Base-by-base conservation (phyloP, 2,797 vertebrate genomes). In the Centropyge bicolor region DNA sequence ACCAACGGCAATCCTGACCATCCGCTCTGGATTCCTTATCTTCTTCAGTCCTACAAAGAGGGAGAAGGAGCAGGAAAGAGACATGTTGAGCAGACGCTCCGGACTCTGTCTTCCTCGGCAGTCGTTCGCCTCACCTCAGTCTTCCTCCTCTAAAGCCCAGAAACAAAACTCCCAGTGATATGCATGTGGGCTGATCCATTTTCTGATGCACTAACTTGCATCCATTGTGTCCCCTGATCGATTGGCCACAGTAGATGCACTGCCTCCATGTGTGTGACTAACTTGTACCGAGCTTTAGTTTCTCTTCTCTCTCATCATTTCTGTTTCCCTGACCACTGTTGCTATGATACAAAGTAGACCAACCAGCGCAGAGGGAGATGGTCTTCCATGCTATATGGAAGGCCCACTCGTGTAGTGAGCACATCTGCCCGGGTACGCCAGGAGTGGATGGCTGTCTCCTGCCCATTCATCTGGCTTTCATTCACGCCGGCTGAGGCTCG, bases 21-120 rank as follows among this genome's bases (percentile, higher is more conserved):
- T 95, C 92, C 94, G 95, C 91, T 96, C 95, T 89, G 95, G 95
- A 92, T 96, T 96, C 93, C 95, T 94, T 94, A 95, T 94, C 94
- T 95, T 96, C 92, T 96, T 96, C 95, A 96, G 93, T 95, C 96
- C 95, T 96, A 83, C 63, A 82, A 88, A 81, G 45, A 59, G 48
- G 62, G 64, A 63, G 51, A 69, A 66, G 64, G 46, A 38, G 27
- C 8, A 41, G 52, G 31, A 71, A 17, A 65, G 59, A 60, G 24
- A 84, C 48, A 86, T 66, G 83, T 85, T 91, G 82, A 85, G 78
- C 45, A 78, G 74, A 81, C 2, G 71, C 51, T 76, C 59, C 61
- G 72, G 70, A 80, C 77, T 78, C 75, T 70, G 74, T 70, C 84
- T 81, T 78, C 63, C 54, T 81, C 72, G 73, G 81, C 80, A 71